phyloP scores from a whole-genome alignment of 2,888 invertebrate species.

The Tiliacea citrago region DNA sequence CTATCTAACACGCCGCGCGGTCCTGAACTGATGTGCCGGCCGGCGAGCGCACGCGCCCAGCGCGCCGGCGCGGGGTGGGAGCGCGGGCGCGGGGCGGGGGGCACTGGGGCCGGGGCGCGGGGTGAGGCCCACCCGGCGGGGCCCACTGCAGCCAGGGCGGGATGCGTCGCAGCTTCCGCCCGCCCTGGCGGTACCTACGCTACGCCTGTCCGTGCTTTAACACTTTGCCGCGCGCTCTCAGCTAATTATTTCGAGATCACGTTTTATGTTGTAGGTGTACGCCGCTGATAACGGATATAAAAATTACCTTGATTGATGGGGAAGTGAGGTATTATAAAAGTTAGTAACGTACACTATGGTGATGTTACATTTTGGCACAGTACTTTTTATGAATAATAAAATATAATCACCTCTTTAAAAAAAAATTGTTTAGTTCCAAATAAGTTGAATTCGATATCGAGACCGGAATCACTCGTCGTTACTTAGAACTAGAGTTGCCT shows the following conservation, averaged over 20 bases:
- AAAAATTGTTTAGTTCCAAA: slow-evolving; percentile 4
- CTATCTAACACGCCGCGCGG: slow-evolving; percentile 86
- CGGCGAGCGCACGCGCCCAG: slow-evolving; percentile 88
- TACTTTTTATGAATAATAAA: not conserved
- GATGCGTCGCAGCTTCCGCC: slow-evolving; percentile 88
- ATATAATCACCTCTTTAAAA: not conserved
- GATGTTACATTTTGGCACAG: not conserved
- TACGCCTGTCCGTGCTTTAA: slow-evolving; percentile 61
- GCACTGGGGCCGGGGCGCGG: slow-evolving; percentile 69
- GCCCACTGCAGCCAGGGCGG: slow-evolving; percentile 80
- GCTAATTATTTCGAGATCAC: slow-evolving; percentile 74
- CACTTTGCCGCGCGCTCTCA: slow-evolving; percentile 64
- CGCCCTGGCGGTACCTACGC: slow-evolving; percentile 77
- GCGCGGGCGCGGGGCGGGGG: slow-evolving; percentile 73
- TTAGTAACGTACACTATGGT: slow-evolving; percentile 6
- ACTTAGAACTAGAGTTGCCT: slow-evolving; percentile 9
- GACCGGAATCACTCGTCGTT: slow-evolving; percentile 15
- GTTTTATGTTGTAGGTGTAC: slow-evolving; percentile 68
- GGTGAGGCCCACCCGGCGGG: slow-evolving; percentile 78
- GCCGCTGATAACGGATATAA: slow-evolving; percentile 66
- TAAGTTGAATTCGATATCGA: slow-evolving; percentile 5
- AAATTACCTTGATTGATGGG: slow-evolving; percentile 55
- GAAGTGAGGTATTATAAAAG: slow-evolving; percentile 15
- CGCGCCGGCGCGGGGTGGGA: slow-evolving; percentile 82
- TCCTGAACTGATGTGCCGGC: slow-evolving; percentile 88